Evolutionary conservation across 1,140 invertebrate genomes (phyloP).

Genomic region (Leguminivora glycinivorella): DNA sequence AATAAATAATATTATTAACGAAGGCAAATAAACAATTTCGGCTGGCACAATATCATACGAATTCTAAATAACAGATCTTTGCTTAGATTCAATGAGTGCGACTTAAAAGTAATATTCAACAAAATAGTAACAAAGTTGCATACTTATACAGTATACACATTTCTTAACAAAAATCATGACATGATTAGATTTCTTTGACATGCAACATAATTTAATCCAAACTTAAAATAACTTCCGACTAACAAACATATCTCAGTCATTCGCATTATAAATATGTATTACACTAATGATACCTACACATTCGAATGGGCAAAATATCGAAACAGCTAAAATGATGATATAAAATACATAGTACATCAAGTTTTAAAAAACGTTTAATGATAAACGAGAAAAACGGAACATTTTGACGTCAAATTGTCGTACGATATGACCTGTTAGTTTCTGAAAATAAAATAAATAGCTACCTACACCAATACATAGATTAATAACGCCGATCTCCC

Average conservation of each 20-base stretch:
- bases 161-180: slow-evolving; percentile 5
- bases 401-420: background rate
- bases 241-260: slow-evolving; percentile 9
- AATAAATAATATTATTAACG: slow-evolving; percentile 17
- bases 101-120: slow-evolving; percentile 37
- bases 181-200: background rate
- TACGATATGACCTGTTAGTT: background rate
- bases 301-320: background rate
- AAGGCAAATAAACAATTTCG: slow-evolving; percentile 27
- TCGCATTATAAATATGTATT: background rate
- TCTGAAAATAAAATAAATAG: background rate
- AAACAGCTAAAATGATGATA: background rate
- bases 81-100: slow-evolving; percentile 43
- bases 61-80: slow-evolving; percentile 45
- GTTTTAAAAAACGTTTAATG: background rate
- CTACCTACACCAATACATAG: background rate
- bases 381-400: background rate
- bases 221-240: background rate
- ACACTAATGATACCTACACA: background rate
- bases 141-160: background rate
- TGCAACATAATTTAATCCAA: background rate
- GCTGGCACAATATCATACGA: slow-evolving; percentile 41
- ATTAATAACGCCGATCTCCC: background rate
- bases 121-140: slow-evolving; percentile 33
- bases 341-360: background rate